phyloP scores from a whole-genome alignment of 2,797 vertebrate genomes.

The Brachyrhaphis roseni region DNA sequence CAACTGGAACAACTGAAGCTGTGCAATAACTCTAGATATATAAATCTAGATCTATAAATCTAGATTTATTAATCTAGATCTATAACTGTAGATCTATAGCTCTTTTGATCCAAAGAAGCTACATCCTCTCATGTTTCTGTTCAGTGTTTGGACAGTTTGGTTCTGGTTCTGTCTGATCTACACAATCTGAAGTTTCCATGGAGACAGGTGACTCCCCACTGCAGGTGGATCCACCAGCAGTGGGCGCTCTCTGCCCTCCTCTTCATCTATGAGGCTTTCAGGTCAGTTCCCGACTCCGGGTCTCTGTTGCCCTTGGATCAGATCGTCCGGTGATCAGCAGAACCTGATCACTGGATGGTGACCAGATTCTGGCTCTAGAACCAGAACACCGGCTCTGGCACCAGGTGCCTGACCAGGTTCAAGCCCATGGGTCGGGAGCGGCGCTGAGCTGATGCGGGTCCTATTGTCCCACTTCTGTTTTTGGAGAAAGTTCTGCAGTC shows the following conservation, averaged over 20 bases:
- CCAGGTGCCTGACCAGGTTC: neutral
- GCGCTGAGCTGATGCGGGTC: neutral
- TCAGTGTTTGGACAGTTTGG: no score
- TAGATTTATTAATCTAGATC: no score
- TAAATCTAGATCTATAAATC: no score
- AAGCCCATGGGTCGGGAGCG: neutral
- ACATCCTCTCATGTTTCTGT: no score
- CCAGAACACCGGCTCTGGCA: neutral
- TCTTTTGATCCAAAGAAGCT: no score
- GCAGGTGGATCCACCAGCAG: neutral
- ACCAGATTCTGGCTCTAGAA: neutral
- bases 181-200: neutral
- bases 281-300: no score
- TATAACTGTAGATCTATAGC: no score
- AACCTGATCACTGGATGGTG: no score
- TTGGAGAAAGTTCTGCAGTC: slow-evolving; percentile 35
- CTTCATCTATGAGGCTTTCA: neutral
- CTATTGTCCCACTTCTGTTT: slow-evolving; percentile 9
- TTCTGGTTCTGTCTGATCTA: no score
- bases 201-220: neutral
- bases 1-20: neutral
- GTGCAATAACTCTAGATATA: neutral
- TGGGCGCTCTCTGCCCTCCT: neutral
- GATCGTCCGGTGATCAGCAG: no score
- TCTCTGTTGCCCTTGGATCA: no score